A percentile compares a stretch with the other conserved stretches of the same genome.
These are phyloP conservation scores for Homarus americanus DNA, from an alignment of 1,140 invertebrate species.

Conservation along the genomic window DNA sequence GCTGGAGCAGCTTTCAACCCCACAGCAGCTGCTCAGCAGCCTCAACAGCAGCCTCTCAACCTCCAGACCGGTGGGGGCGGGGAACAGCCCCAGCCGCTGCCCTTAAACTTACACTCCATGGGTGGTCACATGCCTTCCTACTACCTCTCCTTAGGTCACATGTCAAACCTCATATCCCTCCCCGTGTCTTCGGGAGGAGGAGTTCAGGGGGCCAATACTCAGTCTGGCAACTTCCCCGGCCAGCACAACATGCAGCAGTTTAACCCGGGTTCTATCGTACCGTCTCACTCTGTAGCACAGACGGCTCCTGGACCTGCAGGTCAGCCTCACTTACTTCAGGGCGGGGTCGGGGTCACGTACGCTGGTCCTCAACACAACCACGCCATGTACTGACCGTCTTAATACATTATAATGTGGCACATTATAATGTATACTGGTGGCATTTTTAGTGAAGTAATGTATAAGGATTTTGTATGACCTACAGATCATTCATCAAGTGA, in stretches of 20 bases:
- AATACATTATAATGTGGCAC: not conserved
- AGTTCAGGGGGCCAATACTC: conserved; percentile 30
- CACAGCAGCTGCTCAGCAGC: conserved; percentile 30
- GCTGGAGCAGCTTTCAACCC: conserved; percentile 50
- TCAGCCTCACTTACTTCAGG: conserved; percentile 55
- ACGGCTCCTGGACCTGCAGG: conserved; percentile 9
- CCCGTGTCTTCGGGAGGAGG: conserved; percentile 56
- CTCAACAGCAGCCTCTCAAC: conserved; percentile 46
- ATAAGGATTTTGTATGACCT: not conserved
- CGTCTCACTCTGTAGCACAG: conserved; percentile 30
- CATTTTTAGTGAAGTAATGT: not conserved
- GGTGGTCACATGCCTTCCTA: conserved; percentile 60
- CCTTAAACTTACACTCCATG: conserved; percentile 55
- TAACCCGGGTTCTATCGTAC: conserved; percentile 44
- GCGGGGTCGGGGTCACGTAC: conserved; percentile 64
- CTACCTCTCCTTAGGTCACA: conserved; percentile 62
- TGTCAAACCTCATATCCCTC: conserved; percentile 63
- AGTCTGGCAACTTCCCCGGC: conserved; percentile 38
- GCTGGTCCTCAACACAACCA: conserved; percentile 56
- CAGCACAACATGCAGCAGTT: conserved; percentile 68
- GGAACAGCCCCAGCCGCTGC: conserved; percentile 50
- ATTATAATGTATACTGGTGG: not conserved
- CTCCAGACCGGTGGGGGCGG: conserved; percentile 36
- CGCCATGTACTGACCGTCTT: conserved; percentile 43
- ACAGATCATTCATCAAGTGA: too few species aligned